These are phyloP conservation scores for Vimba vimba DNA, from an alignment of 2,113 vertebrate species.

Conservation along the genomic window DNA sequence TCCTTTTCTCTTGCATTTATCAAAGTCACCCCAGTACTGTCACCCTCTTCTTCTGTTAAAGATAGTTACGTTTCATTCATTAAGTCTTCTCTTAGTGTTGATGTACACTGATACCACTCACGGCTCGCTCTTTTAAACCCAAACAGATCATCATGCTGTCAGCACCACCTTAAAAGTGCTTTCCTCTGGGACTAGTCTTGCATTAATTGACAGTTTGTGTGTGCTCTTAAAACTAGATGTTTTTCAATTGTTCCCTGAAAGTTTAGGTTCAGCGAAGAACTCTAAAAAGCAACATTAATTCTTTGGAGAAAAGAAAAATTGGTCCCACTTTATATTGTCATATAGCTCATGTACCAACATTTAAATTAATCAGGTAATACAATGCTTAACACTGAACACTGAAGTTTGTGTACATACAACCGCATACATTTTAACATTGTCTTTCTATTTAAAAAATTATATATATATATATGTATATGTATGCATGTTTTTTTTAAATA, in stretches of 20 bases:
- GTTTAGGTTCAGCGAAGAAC: not conserved
- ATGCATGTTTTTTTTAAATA: too few species aligned
- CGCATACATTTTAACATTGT: too few species aligned
- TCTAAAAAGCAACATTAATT: not conserved
- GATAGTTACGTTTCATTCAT: slow-evolving; percentile 41
- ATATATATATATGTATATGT: too few species aligned
- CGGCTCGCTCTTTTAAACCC: not conserved
- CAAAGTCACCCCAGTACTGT: not conserved
- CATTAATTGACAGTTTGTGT: not conserved
- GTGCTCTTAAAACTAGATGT: not conserved
- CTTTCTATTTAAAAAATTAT: too few species aligned
- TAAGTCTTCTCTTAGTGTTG: not conserved
- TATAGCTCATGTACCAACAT: too few species aligned
- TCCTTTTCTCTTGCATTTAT: not conserved
- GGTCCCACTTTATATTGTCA: too few species aligned
- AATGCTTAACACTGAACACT: too few species aligned
- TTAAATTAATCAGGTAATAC: too few species aligned
- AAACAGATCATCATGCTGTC: not conserved
- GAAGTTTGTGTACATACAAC: too few species aligned
- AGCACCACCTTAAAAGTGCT: not conserved
- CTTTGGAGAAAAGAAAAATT: not conserved
- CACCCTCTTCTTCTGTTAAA: not conserved
- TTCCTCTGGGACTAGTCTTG: not conserved
- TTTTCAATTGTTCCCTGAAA: not conserved
- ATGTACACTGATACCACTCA: not conserved